A percentile compares a stretch with the other conserved stretches of the same genome.
phyloP scores from a whole-genome alignment of 2,888 invertebrate species.

The Orchestes rusci region DNA sequence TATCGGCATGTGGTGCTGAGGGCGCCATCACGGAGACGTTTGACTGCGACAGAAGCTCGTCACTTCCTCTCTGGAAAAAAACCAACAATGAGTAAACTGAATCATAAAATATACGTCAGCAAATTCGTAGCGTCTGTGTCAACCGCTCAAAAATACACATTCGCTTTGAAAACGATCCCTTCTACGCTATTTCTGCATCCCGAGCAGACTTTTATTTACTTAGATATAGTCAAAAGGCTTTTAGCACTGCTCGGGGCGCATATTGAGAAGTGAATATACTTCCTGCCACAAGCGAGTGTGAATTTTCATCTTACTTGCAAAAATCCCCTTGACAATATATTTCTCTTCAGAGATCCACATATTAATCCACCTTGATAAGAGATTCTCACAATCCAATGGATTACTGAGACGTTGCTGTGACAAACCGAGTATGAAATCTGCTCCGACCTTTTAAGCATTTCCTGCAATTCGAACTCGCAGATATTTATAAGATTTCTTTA shows the following conservation, averaged over 20 bases:
- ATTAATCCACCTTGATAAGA: too few species aligned
- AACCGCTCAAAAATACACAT: slow-evolving; percentile 22
- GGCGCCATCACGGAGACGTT: slow-evolving; percentile 90
- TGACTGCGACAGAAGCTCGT: slow-evolving; percentile 93
- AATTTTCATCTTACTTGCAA: too few species aligned
- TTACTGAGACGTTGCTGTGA: too few species aligned
- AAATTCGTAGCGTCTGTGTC: slow-evolving; percentile 17
- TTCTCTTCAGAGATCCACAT: too few species aligned
- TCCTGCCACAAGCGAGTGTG: too few species aligned
- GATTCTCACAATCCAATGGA: too few species aligned
- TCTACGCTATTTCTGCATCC: slow-evolving; percentile 23
- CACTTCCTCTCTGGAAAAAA: slow-evolving; percentile 83
- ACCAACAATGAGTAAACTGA: not conserved
- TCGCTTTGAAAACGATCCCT: slow-evolving; percentile 23
- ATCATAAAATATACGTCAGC: not conserved
- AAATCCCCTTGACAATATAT: too few species aligned
- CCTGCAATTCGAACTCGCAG: too few species aligned
- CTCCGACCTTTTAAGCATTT: too few species aligned
- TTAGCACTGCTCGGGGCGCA: slow-evolving; percentile 20
- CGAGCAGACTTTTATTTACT: slow-evolving; percentile 24
- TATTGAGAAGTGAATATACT: slow-evolving; percentile 19
- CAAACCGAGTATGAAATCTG: too few species aligned
- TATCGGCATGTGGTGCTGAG: slow-evolving; percentile 84
- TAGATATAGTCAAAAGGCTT: slow-evolving; percentile 25
- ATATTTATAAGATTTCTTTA: too few species aligned